Evolutionary conservation across 2,797 vertebrate genomes (phyloP).

Genomic region (Halcyon leucocephala): DNA sequence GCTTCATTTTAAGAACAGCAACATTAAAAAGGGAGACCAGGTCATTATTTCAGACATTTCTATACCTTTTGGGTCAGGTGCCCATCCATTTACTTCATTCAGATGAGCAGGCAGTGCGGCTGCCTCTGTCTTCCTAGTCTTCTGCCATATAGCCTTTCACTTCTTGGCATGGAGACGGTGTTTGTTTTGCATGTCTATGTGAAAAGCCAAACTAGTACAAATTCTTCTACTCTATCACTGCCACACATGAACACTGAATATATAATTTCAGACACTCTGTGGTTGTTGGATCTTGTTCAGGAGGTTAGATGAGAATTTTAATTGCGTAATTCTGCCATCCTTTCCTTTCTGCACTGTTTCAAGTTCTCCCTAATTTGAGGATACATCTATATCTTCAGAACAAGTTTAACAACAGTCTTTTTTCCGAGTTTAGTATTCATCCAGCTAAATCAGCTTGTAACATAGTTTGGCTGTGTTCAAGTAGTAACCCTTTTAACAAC

Average conservation of each 20-base stretch:
- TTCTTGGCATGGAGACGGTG: slow-evolving; percentile 37
- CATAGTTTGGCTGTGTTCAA: neutral
- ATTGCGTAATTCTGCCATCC: slow-evolving; percentile 43
- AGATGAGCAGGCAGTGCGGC: neutral
- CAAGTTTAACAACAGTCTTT: slow-evolving; percentile 2
- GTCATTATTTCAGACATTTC: neutral
- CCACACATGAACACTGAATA: slow-evolving; percentile 43
- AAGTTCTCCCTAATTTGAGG: slow-evolving; percentile 28
- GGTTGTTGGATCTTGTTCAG: slow-evolving; percentile 59
- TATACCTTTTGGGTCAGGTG: neutral
- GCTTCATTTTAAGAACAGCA: neutral
- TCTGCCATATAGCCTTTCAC: neutral
- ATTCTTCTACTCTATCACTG: slow-evolving; percentile 53
- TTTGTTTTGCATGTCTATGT: slow-evolving; percentile 52
- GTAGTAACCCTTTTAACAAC: neutral
- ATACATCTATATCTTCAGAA: neutral
- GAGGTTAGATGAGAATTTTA: slow-evolving; percentile 58
- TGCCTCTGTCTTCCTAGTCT: neutral
- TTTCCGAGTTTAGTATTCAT: neutral
- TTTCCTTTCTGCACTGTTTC: slow-evolving; percentile 39
- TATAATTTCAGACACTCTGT: slow-evolving; percentile 56
- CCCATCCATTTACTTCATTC: neutral
- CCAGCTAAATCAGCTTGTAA: neutral
- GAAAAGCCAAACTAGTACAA: slow-evolving; percentile 61
- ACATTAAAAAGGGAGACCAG: neutral